Base-by-base conservation (phyloP, 2,888 invertebrate species). In the Sympetrum striolatum region DNA sequence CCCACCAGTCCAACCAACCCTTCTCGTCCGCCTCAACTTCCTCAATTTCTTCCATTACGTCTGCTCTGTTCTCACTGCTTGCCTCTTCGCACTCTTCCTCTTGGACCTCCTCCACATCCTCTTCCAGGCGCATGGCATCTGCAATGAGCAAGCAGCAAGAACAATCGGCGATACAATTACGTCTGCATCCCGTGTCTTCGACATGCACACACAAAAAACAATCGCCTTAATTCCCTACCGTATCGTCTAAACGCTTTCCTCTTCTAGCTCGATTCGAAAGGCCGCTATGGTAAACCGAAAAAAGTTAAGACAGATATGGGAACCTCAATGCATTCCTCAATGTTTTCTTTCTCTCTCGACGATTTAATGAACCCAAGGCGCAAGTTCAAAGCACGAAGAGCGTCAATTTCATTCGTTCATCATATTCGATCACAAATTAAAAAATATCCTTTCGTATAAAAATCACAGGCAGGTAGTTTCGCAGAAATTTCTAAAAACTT, bases 101-200 rank as follows among this genome's bases (percentile, higher is more conserved):
- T 25, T 86, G 37, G n/a, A 86, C 86, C 64, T 86, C 86, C 86
- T 86, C 86, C 86, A 86, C 86, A n/a, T 86, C 86, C 60, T 86
- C 86, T 86, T 86, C 86, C 86, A 86, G 86, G 86, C 35, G 82
- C 58, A 82, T 58, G 82, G 86, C 60, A 86, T 86, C 86, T 86
- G 86, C 86, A 86, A 86, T 86, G 86, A 86, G 86, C 86, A 86
- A 86, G 86, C 86, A 86, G 86, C 86, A 86, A 86, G 86, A 86
- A 86, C 86, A 86, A 86, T 58, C 86, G 86, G 58, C 86, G 86
- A 86, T 86, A 86, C 86, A 86, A 53, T 64, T 60, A 86, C 86
- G 86, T 86, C 86, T 60, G 86, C 86, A 86, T 60, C 86, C 60
- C 86, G 86, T 86, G 86, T 60, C 86, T 64, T 86, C 86, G 35